phyloP scores from a whole-genome alignment of 1,140 invertebrate genomes.

The Diabrotica undecimpunctata region DNA sequence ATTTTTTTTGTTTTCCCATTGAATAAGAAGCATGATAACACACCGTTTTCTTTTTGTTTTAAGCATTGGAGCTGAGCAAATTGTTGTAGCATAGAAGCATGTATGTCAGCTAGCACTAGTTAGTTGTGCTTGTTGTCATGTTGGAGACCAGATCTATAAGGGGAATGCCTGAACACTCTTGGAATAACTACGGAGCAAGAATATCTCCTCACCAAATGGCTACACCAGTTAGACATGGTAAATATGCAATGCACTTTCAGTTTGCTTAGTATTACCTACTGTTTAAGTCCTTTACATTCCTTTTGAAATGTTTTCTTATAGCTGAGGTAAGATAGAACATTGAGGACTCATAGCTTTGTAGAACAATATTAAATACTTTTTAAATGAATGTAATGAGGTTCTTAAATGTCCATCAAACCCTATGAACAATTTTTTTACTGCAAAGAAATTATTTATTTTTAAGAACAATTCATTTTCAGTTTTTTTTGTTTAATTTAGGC shows the following conservation, averaged over 20 bases:
- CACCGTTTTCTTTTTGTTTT: slow-evolving; percentile 25
- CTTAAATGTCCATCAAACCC: too few relatives aligned
- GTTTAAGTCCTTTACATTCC: too few relatives aligned
- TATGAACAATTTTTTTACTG: too few relatives aligned
- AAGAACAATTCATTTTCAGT: too few relatives aligned
- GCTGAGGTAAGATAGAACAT: too few relatives aligned
- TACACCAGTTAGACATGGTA: slow-evolving; percentile 48
- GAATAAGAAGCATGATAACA: slow-evolving; percentile 1
- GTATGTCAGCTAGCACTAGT: slow-evolving; percentile 45
- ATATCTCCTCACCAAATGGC: slow-evolving; percentile 50
- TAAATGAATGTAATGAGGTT: too few relatives aligned
- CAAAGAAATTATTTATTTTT: too few relatives aligned
- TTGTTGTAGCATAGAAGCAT: slow-evolving; percentile 48
- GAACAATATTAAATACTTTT: too few relatives aligned
- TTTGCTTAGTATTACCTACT: too few relatives aligned
- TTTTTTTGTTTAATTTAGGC: too few relatives aligned
- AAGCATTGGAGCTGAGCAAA: slow-evolving; percentile 17
- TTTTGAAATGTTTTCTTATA: too few relatives aligned
- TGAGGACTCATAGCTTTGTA: too few relatives aligned
- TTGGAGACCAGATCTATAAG: slow-evolving; percentile 52
- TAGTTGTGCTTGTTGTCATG: slow-evolving; percentile 48
- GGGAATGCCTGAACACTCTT: slow-evolving; percentile 46
- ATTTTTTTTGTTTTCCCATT: slow-evolving; percentile 4
- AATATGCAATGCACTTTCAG: slow-evolving; percentile 21
- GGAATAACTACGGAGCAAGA: slow-evolving; percentile 47